A percentile compares a stretch with the other conserved stretches of the same genome.
These are phyloP conservation scores for Phylloscopus whistleri DNA, from an alignment of 2,113 vertebrate genomes.

Conservation along the genomic window DNA sequence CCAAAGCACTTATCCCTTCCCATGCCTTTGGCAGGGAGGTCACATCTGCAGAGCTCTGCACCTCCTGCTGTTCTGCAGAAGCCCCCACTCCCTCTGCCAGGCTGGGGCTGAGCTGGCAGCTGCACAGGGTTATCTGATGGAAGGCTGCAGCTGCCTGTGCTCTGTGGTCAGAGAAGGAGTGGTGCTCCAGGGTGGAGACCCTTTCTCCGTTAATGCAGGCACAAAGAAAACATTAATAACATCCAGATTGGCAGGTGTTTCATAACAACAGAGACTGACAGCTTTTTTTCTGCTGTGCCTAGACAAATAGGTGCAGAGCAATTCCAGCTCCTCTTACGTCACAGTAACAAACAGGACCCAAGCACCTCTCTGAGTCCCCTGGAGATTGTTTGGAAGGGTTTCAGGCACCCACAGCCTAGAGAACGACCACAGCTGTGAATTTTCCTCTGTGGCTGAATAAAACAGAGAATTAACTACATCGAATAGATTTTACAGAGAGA, in stretches of 20 bases:
- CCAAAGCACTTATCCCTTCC: background rate
- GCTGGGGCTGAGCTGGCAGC: background rate
- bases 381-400: background rate
- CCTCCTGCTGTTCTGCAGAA: background rate
- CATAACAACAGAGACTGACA: background rate
- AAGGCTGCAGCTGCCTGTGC: background rate
- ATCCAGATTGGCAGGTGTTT: background rate
- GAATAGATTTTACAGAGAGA: background rate
- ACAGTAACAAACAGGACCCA: background rate
- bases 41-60: background rate
- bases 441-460: background rate
- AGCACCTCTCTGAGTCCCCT: background rate
- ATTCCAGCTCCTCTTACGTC: background rate
- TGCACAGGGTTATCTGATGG: accelerated
- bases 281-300: background rate
- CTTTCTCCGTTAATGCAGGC: background rate
- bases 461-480: accelerated
- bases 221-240: background rate
- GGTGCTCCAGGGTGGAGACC: constrained; percentile 8
- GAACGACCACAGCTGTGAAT: background rate
- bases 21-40: background rate
- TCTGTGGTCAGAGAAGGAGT: constrained; percentile 41
- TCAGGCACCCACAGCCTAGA: background rate
- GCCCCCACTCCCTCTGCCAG: background rate
- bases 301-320: background rate